Evolutionary conservation across 1,140 invertebrate genomes (phyloP).

Genomic region (Pseudomyrmex gracilis): DNA sequence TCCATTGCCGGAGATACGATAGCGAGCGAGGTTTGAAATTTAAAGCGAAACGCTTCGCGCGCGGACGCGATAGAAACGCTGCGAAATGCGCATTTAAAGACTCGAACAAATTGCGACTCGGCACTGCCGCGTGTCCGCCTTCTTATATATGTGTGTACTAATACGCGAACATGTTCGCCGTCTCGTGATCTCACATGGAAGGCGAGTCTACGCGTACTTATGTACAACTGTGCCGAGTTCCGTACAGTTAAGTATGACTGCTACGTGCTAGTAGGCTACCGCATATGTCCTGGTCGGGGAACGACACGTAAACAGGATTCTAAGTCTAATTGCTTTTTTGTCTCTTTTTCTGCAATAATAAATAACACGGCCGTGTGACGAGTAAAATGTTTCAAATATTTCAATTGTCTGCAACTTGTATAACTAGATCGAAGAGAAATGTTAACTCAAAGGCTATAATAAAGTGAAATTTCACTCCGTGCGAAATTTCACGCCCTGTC

Average conservation of each 20-base stretch:
- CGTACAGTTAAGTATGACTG: constrained; percentile 45
- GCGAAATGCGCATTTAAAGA: constrained; percentile 56
- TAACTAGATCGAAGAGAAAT: background rate
- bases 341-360: background rate
- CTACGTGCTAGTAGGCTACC: constrained; percentile 34
- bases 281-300: background rate
- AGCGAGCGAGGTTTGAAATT: background rate
- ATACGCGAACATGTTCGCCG: constrained; percentile 41
- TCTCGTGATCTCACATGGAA: constrained; percentile 5
- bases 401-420: background rate
- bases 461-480: no score
- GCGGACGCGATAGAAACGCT: constrained; percentile 51
- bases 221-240: constrained; percentile 29
- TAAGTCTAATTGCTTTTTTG: constrained; percentile 21
- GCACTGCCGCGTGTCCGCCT: constrained; percentile 49
- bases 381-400: background rate
- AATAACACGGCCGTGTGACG: background rate
- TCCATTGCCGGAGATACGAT: background rate
- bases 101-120: constrained; percentile 66
- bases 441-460: no score
- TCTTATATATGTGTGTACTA: constrained; percentile 36
- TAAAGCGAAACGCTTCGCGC: constrained; percentile 7
- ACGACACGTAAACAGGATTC: constrained; percentile 18
- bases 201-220: background rate
- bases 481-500: no score